These are phyloP conservation scores for Trinorchestia longiramus DNA, from an alignment of 1,140 invertebrate species.

Conservation along the genomic window DNA sequence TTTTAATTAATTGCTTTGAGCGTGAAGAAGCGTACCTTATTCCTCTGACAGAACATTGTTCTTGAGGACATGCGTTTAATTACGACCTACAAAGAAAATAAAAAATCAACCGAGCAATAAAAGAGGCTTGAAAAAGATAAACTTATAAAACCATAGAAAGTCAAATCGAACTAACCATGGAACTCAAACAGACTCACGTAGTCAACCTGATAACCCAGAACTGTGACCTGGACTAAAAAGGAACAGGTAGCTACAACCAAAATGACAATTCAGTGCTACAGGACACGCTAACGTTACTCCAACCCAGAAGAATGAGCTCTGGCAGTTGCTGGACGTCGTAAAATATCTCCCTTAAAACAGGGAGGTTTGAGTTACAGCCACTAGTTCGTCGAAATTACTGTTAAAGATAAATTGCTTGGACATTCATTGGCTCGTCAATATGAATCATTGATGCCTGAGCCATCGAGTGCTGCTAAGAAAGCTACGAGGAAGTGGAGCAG, in stretches of 20 bases:
- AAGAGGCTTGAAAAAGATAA: neutral
- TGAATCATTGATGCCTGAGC: neutral
- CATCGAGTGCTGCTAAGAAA: neutral
- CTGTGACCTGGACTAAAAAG: too few relatives aligned
- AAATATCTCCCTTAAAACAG: neutral
- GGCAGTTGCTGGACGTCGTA: neutral
- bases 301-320: neutral
- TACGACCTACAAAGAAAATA: neutral
- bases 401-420: neutral
- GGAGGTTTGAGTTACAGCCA: neutral
- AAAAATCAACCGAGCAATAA: neutral
- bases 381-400: neutral
- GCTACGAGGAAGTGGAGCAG: neutral
- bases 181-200: neutral
- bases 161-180: neutral
- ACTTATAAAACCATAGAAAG: neutral
- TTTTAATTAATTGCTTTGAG: neutral
- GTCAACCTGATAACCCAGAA: neutral
- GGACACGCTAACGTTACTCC: neutral
- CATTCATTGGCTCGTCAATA: neutral
- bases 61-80: neutral
- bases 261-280: neutral
- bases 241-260: neutral
- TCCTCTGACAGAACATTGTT: too few relatives aligned
- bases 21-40: neutral